Evolutionary conservation across 92 coral and sea anemone genomes (phyloP).

Genomic region (Epizoanthus ramosus): DNA sequence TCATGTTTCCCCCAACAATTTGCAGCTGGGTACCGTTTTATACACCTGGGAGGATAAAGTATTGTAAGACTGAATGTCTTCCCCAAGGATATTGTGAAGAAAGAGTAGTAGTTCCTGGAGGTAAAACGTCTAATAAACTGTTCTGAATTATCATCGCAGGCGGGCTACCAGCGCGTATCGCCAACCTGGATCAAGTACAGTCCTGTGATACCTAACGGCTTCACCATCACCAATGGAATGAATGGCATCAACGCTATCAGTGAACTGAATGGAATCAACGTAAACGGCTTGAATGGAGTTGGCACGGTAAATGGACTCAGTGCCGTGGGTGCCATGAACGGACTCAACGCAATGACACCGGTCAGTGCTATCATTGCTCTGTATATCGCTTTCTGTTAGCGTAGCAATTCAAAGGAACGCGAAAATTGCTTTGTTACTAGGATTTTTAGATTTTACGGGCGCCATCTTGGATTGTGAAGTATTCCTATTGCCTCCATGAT

Average conservation of each 20-base stretch:
- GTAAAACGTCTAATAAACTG: background rate
- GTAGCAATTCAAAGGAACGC: too few relatives aligned
- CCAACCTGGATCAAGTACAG: conserved; percentile 99
- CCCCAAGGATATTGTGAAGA: background rate
- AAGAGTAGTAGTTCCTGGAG: too few relatives aligned
- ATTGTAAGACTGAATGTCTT: background rate
- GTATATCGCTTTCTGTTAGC: too few relatives aligned
- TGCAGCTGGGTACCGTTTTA: too few relatives aligned
- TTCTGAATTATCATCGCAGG: conserved; percentile 38
- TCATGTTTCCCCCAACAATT: too few relatives aligned
- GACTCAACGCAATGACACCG: conserved; percentile 54
- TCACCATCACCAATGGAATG: conserved; percentile 90
- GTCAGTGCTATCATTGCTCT: conserved; percentile 7
- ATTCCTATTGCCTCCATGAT: too few relatives aligned
- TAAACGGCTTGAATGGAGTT: conserved; percentile 78
- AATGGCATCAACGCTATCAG: conserved; percentile 87
- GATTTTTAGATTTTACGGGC: too few relatives aligned
- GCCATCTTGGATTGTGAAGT: too few relatives aligned
- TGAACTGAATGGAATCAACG: conserved; percentile 83
- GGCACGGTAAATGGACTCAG: conserved; percentile 77
- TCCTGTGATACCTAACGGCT: conserved; percentile 88
- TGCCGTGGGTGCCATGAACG: conserved; percentile 78
- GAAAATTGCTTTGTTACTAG: too few relatives aligned
- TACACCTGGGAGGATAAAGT: too few relatives aligned
- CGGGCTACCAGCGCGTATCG: conserved; percentile 89